Evolutionary conservation across 2,888 invertebrate genomes (phyloP).

Genomic region (Andrena fulva): DNA sequence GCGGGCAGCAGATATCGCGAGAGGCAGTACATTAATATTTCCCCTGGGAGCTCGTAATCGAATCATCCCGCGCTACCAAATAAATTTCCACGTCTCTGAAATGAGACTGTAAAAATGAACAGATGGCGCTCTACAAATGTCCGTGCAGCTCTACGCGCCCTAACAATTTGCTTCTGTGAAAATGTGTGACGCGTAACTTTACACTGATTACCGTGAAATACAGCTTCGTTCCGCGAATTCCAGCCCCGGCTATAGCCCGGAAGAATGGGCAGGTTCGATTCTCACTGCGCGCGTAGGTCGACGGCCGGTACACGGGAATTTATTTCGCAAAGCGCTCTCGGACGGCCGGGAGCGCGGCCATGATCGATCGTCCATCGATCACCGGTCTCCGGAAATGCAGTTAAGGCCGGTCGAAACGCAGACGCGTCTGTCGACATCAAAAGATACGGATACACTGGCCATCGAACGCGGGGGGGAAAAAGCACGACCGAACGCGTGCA

Average conservation of each 20-base stretch:
- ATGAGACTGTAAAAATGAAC: no score
- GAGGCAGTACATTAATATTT: no score
- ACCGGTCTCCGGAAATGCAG: background rate
- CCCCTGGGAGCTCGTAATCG: no score
- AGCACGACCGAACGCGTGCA: conserved; percentile 7
- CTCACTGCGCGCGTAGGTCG: background rate
- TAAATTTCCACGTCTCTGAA: no score
- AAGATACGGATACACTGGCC: conserved; percentile 27
- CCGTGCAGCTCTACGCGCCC: no score
- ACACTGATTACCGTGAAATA: no score
- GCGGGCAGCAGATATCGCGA: no score
- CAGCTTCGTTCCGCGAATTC: no score
- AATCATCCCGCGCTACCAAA: no score
- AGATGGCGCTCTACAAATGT: no score
- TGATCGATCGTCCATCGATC: conserved; percentile 29
- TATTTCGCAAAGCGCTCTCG: background rate
- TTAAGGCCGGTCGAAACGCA: conserved; percentile 18
- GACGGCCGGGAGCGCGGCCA: background rate
- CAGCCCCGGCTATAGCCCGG: background rate
- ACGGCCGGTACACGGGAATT: background rate
- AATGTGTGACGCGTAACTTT: no score
- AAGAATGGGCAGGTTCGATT: background rate
- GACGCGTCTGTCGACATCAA: conserved; percentile 35
- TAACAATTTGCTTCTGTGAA: no score
- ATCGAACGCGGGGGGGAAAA: conserved; percentile 13